A percentile compares a stretch with the other conserved stretches of the same genome.
Evolutionary conservation across 2,113 vertebrate genomes (phyloP).

Genomic region (Recurvirostra avosetta): DNA sequence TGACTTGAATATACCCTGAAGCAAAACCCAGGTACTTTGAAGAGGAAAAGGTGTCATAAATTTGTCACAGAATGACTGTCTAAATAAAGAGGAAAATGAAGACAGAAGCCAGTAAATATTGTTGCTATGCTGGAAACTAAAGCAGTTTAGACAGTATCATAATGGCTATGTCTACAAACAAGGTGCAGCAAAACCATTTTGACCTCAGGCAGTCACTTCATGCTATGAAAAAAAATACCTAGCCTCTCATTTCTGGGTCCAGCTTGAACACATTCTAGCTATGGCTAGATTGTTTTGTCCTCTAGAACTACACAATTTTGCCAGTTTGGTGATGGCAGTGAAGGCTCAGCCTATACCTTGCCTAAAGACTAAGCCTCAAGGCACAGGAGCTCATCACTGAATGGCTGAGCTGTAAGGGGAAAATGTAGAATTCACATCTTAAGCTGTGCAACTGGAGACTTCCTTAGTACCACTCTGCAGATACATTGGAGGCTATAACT

Average conservation of each 20-base stretch:
- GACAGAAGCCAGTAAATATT: background rate
- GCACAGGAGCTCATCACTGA: background rate
- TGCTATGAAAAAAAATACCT: background rate
- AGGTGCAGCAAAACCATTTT: background rate
- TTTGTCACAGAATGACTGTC: background rate
- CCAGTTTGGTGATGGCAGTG: background rate
- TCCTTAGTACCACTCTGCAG: background rate
- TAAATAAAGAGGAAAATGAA: background rate
- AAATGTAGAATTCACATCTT: background rate
- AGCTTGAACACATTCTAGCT: background rate
- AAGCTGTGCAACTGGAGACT: background rate
- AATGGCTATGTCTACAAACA: background rate
- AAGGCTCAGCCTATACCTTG: background rate
- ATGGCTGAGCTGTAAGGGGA: background rate
- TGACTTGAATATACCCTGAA: background rate
- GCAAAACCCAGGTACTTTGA: background rate
- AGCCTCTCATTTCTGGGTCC: background rate
- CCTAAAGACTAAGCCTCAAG: background rate
- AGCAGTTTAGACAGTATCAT: background rate
- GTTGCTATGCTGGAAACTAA: background rate
- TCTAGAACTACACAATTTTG: background rate
- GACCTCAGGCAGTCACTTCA: background rate
- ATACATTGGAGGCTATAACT: background rate
- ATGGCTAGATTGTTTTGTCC: background rate
- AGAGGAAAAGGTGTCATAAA: background rate